phyloP scores from a whole-genome alignment of 92 coral and sea anemone genomes.

The Parazoanthus atlanticus region DNA sequence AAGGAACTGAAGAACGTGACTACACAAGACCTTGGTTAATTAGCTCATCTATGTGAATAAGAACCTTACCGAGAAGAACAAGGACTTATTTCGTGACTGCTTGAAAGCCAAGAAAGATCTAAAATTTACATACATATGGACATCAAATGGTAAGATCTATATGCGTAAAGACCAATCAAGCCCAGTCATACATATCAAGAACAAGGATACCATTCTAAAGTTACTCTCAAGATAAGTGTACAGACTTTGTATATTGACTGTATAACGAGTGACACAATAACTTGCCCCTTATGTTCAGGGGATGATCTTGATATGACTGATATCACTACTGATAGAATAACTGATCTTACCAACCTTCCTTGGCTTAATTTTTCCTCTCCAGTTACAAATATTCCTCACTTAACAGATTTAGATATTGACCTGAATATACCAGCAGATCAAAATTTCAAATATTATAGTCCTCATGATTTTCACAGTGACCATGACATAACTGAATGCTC shows the following conservation, averaged over 20 bases:
- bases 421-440: conserved; percentile 41
- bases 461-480: conserved; percentile 40
- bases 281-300: too few species aligned
- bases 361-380: conserved; percentile 32
- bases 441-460: conserved; percentile 27
- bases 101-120: too few species aligned
- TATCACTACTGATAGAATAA: neutral
- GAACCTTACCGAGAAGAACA: neutral
- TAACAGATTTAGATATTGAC: conserved; percentile 27
- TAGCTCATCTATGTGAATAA: neutral
- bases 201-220: too few species aligned
- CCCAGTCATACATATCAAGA: too few species aligned
- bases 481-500: conserved; percentile 19
- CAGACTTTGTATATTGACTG: too few species aligned
- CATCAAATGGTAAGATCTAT: too few species aligned
- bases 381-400: conserved; percentile 40
- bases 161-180: too few species aligned
- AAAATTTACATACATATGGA: too few species aligned
- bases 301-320: too few species aligned
- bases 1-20: neutral
- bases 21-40: conserved; percentile 25
- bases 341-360: conserved; percentile 18
- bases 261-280: too few species aligned
- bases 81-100: too few species aligned
- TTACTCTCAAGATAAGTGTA: too few species aligned